Evolutionary conservation across 2,888 invertebrate genomes (phyloP).

Genomic region (Dicycla oo): DNA sequence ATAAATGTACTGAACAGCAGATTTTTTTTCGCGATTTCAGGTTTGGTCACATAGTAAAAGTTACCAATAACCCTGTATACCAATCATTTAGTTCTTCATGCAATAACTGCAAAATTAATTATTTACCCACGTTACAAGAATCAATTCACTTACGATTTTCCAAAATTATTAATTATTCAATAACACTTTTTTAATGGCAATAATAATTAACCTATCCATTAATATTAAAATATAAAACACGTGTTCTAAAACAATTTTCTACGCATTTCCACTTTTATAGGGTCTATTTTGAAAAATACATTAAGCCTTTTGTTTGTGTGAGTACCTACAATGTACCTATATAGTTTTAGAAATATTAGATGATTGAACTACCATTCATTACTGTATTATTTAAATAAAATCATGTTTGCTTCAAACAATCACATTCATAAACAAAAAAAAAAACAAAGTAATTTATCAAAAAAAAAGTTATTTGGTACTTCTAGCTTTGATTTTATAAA

Average conservation of each 20-base stretch:
- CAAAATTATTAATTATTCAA: background rate
- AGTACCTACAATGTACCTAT: too few relatives aligned
- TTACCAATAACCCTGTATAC: too few relatives aligned
- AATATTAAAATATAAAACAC: background rate
- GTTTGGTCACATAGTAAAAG: too few relatives aligned
- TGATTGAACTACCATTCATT: too few relatives aligned
- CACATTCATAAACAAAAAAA: background rate
- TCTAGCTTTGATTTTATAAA: slow-evolving; percentile 38
- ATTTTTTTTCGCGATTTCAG: too few relatives aligned
- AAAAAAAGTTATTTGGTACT: slow-evolving; percentile 38
- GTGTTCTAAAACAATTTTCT: background rate
- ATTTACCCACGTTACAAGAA: background rate
- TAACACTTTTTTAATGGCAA: background rate
- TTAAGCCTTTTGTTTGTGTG: background rate
- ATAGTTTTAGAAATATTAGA: background rate
- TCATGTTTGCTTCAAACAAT: background rate
- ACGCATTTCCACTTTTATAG: background rate
- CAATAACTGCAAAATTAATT: background rate
- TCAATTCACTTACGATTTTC: background rate
- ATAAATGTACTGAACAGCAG: too few relatives aligned
- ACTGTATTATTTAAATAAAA: too few relatives aligned
- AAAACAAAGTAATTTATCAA: background rate
- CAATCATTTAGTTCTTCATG: background rate
- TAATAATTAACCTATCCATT: too few relatives aligned
- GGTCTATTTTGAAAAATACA: background rate